Evolutionary conservation across 2,797 vertebrate genomes (phyloP), one percentile per base, ranked within the genome.

Genomic region (Argyrosomus regius): DNA sequence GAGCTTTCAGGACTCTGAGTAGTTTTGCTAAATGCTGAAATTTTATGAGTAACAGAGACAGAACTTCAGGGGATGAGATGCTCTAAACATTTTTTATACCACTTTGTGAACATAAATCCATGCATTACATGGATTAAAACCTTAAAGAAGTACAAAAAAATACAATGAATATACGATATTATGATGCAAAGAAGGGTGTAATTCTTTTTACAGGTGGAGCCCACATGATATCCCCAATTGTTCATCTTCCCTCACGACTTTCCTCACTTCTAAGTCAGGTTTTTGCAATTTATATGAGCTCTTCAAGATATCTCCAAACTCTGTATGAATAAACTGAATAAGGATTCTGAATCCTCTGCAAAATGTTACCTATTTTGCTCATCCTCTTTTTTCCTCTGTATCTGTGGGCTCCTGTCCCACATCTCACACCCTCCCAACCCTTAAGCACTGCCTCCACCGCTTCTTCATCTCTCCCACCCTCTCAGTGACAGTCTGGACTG

Each of bases 401-500:
- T 45, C 28, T 26, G 14, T 41, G 39, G 26, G 43, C 61, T 67
- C 43, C 62, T 52, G 60, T 82, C 75, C 65, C 67, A 78, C 45
- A 60, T 84, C 50, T 72, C 45, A 18, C 13, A 67, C 57, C 22
- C 50, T 67, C 24, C 49, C 24, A 0, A 76, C 76, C 80, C 75
- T 80, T n/a, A 9, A 79, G 76, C 75, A 7, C 66, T 63, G 65
- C 82, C 79, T 86, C 66, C 53, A 18, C 64, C 61, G 48, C 57
- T 62, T 68, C 70, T 60, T 86, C 76, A 78, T 87, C 77, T 77
- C 56, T 75, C 57, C 73, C 69, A 76, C 39, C 63, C 83, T 81
- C 86, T 85, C 87, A 28, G 80, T 92, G 91, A 90, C 91, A 91
- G 85, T 76, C 59, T 87, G 70, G 80, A 89, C 77, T 48, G 69